Conservation (phyloP, 2,888 invertebrate genomes). For the Blastobasis lacticolella region DNA sequence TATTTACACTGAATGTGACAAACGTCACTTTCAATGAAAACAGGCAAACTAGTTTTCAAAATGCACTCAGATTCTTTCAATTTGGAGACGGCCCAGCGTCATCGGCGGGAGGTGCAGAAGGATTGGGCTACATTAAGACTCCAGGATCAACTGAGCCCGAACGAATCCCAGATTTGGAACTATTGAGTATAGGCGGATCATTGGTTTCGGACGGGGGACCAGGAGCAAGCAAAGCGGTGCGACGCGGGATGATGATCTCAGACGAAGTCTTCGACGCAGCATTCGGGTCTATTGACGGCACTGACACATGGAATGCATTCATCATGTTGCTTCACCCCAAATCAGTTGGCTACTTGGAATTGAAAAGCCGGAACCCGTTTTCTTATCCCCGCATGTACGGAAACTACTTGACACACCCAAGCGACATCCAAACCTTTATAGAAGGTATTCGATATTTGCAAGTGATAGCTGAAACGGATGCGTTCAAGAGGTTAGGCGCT, state of each 20-base stretch:
- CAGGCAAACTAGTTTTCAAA: constrained; percentile 24
- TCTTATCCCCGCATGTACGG: constrained; percentile 79
- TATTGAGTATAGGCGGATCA: constrained; percentile 76
- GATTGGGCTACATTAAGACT: constrained; percentile 77
- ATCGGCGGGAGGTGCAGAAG: constrained; percentile 76
- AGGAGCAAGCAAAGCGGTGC: constrained; percentile 44
- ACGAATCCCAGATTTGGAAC: constrained; percentile 80
- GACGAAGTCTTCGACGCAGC: constrained; percentile 55
- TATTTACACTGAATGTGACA: constrained; percentile 71
- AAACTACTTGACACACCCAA: constrained; percentile 78
- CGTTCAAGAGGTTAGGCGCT: constrained; percentile 69
- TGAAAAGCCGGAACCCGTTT: constrained; percentile 77
- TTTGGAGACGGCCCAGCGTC: constrained; percentile 59
- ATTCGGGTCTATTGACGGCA: constrained; percentile 50
- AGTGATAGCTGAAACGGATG: constrained; percentile 54
- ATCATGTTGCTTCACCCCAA: constrained; percentile 79
- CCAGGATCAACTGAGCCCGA: constrained; percentile 60
- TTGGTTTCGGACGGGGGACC: constrained; percentile 50
- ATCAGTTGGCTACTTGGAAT: constrained; percentile 78
- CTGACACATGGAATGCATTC: constrained; percentile 72
- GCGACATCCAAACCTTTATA: constrained; percentile 76
- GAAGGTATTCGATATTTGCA: constrained; percentile 73
- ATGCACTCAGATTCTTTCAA: constrained; percentile 33
- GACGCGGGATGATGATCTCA: constrained; percentile 59
- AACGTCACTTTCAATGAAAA: constrained; percentile 35